These are phyloP conservation scores for Uromys caudimaculatus DNA, from an alignment of 2,797 vertebrate species.

Conservation along the genomic window DNA sequence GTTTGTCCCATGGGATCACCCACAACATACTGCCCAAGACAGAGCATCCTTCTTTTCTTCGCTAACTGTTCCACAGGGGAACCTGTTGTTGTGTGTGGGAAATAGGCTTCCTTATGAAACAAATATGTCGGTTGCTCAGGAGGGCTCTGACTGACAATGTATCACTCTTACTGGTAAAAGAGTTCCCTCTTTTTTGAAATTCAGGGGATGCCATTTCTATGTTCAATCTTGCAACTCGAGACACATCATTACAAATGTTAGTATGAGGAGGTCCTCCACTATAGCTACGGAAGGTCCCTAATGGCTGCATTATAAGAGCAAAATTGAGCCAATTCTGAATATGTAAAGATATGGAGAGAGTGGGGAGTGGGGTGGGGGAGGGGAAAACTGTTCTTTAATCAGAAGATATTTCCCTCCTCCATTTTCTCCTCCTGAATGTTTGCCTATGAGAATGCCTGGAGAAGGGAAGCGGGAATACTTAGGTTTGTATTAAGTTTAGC, in stretches of 20 bases:
- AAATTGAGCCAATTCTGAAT: not conserved
- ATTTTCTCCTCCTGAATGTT: not conserved
- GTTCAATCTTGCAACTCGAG: not conserved
- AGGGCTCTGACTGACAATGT: not conserved
- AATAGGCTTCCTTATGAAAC: not conserved
- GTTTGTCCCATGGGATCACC: not conserved
- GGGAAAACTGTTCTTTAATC: not conserved
- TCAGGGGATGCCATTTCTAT: not conserved
- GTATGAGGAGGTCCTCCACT: not conserved
- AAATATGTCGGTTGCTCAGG: not conserved
- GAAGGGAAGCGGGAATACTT: not conserved
- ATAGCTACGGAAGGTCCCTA: not conserved
- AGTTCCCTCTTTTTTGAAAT: not conserved
- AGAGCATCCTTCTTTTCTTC: not conserved
- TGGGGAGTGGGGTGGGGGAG: not conserved
- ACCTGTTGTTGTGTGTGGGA: not conserved
- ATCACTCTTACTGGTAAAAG: not conserved
- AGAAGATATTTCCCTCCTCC: not conserved
- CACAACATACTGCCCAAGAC: not conserved
- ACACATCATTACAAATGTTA: not conserved
- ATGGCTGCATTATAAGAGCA: not conserved
- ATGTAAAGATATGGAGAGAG: not conserved
- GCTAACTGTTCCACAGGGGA: not conserved
- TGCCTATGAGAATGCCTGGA: not conserved
- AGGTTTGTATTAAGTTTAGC: not conserved